These are phyloP conservation scores for Fulica atra DNA, from an alignment of 2,113 vertebrate genomes.

Conservation along the genomic window DNA sequence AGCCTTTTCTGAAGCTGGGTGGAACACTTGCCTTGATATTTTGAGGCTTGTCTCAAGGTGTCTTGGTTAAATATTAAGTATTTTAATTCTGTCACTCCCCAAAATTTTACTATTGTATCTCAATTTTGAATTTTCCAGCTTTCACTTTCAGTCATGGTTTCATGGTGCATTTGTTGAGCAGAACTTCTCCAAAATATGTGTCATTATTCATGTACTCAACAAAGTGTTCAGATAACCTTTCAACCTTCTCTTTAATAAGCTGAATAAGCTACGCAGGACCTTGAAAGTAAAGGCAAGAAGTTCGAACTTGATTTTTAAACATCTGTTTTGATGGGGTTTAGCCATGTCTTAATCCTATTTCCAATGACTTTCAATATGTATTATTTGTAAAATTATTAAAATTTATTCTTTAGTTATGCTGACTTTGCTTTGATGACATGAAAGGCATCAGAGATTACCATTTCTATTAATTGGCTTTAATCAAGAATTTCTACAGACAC, in stretches of 20 bases:
- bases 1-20: not conserved
- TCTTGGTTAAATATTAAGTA: not conserved
- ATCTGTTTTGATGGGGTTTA: not conserved
- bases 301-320: not conserved
- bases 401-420: not conserved
- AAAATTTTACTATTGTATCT: not conserved
- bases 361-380: not conserved
- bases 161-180: not conserved
- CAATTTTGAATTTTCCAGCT: not conserved
- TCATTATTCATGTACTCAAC: not conserved
- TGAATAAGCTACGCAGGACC: not conserved
- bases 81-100: not conserved
- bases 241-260: not conserved
- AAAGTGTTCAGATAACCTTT: not conserved
- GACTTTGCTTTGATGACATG: not conserved
- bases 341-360: not conserved
- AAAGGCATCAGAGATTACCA: not conserved
- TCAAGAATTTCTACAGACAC: not conserved
- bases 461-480: not conserved
- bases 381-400: not conserved
- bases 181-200: not conserved
- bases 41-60: not conserved
- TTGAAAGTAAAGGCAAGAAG: not conserved
- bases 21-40: not conserved
- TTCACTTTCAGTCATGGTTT: not conserved